Percentiles rank a stretch among this genome's conserved stretches.
Evolutionary conservation across 2,888 invertebrate species (phyloP).

Genomic region (Ennomos erosarius): DNA sequence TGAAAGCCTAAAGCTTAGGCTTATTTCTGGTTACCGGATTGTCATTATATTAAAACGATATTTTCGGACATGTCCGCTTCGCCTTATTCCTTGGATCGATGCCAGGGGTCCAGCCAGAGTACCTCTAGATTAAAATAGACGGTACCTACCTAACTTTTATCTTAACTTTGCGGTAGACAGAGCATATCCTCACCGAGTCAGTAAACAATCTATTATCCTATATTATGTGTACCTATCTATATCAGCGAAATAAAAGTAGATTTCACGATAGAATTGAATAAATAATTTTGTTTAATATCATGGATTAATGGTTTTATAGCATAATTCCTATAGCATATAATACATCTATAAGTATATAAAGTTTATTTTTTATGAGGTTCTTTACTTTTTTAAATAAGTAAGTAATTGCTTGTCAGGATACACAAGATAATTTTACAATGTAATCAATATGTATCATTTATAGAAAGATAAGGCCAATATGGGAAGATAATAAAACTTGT

Average conservation of each 20-base stretch:
- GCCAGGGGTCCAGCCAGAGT: constrained; percentile 8
- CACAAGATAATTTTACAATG: too few relatives aligned
- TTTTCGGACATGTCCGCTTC: constrained; percentile 13
- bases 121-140: constrained; percentile 33
- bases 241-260: constrained; percentile 22
- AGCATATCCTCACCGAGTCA: constrained; percentile 8
- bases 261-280: background rate
- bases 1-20: too few relatives aligned
- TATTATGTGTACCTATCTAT: constrained; percentile 4
- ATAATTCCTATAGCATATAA: too few relatives aligned
- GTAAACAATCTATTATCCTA: constrained; percentile 27
- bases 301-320: too few relatives aligned
- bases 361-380: too few relatives aligned
- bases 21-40: constrained; percentile 3
- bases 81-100: constrained; percentile 24
- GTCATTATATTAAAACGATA: constrained; percentile 5
- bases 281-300: background rate
- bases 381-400: too few relatives aligned
- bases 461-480: too few relatives aligned
- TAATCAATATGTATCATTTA: too few relatives aligned
- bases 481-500: too few relatives aligned
- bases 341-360: too few relatives aligned
- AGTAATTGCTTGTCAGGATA: too few relatives aligned
- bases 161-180: constrained; percentile 18
- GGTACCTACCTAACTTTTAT: constrained; percentile 2